Percentiles rank a stretch among this genome's conserved stretches.
Conservation (phyloP, 2,797 vertebrate species). For the Tangara arthus region DNA sequence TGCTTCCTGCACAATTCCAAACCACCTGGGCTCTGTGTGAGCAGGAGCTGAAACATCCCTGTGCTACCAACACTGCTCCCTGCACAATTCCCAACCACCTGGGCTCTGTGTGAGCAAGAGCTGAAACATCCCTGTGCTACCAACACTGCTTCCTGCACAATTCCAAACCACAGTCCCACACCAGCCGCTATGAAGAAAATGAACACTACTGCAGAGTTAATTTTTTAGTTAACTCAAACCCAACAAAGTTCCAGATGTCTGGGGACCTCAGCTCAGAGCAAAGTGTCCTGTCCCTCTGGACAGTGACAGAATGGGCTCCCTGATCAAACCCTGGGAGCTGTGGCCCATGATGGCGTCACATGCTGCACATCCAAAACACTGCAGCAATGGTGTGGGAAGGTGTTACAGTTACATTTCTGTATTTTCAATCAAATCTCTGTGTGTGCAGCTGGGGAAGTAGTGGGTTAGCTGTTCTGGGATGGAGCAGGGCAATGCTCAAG, state of each 20-base stretch:
- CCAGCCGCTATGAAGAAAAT: background rate
- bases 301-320: accelerated
- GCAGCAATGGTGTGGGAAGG: background rate
- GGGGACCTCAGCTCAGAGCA: background rate
- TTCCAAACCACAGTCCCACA: background rate
- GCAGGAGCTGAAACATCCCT: too few relatives aligned
- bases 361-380: accelerated
- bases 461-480: background rate
- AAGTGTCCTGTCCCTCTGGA: background rate
- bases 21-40: too few relatives aligned
- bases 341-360: accelerated
- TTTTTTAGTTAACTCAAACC: background rate
- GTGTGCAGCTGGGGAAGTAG: background rate
- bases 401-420: background rate
- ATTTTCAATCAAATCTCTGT: background rate
- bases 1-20: too few relatives aligned
- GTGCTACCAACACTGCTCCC: too few relatives aligned
- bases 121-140: background rate
- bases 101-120: background rate
- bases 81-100: too few relatives aligned
- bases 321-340: background rate
- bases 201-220: background rate
- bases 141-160: background rate
- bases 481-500: background rate
- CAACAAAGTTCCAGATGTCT: background rate